These are phyloP conservation scores for Tapirus terrestris DNA, from an alignment of 2,113 vertebrate species.

Conservation along the genomic window DNA sequence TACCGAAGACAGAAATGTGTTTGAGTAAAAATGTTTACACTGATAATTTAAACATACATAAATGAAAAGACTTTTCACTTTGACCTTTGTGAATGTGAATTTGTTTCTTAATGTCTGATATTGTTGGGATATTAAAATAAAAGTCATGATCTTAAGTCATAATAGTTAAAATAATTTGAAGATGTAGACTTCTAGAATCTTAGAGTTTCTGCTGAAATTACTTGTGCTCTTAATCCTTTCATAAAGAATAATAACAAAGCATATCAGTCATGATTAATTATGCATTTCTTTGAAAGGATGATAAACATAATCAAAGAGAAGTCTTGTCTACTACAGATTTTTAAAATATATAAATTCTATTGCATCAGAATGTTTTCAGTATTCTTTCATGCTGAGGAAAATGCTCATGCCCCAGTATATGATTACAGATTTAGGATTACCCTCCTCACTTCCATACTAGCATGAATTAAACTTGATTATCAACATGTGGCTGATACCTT, in stretches of 20 bases:
- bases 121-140: conserved; percentile 49
- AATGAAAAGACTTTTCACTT: neutral
- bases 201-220: conserved; percentile 34
- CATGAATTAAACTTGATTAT: conserved; percentile 13
- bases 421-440: conserved; percentile 7
- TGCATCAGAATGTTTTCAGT: neutral
- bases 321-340: neutral
- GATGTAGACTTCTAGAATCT: neutral
- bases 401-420: neutral
- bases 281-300: conserved; percentile 43
- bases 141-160: neutral
- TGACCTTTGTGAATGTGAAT: neutral
- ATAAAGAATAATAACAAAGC: conserved; percentile 17
- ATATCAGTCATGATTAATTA: conserved; percentile 69
- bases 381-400: neutral
- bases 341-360: neutral
- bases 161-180: neutral
- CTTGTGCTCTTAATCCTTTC: neutral
- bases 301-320: conserved; percentile 2
- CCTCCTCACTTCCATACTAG: neutral
- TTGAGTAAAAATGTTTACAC: neutral
- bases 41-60: neutral
- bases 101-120: conserved; percentile 20
- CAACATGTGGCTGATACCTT: neutral
- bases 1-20: neutral